Evolutionary conservation across 2,797 vertebrate genomes (phyloP).

Genomic region (Sebastes steindachneri): DNA sequence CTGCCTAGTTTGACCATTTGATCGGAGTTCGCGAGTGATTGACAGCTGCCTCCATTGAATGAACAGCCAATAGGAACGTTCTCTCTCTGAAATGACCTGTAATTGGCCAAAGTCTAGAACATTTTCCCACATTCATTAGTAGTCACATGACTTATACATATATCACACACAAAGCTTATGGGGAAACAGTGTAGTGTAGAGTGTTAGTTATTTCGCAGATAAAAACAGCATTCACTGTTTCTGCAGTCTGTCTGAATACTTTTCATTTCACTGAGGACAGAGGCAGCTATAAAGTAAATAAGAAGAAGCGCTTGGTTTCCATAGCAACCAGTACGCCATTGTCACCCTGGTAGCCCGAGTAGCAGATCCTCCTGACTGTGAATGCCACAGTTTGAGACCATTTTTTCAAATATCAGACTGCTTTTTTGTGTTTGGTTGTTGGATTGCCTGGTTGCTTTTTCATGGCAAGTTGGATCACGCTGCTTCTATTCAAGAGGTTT

Average conservation of each 20-base stretch:
- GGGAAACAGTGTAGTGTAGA: neutral
- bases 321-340: neutral
- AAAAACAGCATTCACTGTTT: neutral
- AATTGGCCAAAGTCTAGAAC: neutral
- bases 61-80: no score
- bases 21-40: no score
- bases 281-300: neutral
- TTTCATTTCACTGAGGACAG: neutral
- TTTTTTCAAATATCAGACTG: neutral
- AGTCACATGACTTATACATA: neutral
- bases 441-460: neutral
- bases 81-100: no score
- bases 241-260: neutral
- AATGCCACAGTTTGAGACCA: neutral
- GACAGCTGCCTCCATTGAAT: no score
- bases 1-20: no score
- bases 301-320: neutral
- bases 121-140: neutral
- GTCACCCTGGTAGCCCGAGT: neutral
- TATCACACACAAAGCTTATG: neutral
- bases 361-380: conserved; percentile 7
- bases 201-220: neutral
- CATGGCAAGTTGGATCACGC: neutral
- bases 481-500: neutral
- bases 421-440: neutral